These are phyloP conservation scores for Chiloscyllium plagiosum DNA, from an alignment of 2,113 vertebrate species.

Conservation along the genomic window DNA sequence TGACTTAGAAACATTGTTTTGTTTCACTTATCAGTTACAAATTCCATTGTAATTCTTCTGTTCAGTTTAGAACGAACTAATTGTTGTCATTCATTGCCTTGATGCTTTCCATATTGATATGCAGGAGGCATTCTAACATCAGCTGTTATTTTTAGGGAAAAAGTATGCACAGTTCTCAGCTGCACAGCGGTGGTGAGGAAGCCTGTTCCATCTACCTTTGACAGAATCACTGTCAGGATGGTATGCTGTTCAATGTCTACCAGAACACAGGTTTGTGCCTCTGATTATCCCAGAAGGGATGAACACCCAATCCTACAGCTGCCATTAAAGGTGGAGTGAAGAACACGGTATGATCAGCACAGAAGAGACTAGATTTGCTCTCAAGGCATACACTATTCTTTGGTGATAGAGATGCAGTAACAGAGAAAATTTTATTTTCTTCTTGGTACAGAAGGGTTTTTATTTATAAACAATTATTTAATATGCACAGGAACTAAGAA, in stretches of 20 bases:
- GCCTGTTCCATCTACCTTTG: not conserved
- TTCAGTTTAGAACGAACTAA: not conserved
- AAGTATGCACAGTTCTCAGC: not conserved
- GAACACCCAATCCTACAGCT: not conserved
- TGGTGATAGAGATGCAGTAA: not conserved
- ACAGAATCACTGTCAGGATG: not conserved
- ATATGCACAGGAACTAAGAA: not conserved
- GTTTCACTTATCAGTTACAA: not conserved
- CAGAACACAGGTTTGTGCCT: not conserved
- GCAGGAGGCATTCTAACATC: not conserved
- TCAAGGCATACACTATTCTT: not conserved
- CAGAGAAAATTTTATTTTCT: conserved; percentile 1
- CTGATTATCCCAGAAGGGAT: not conserved
- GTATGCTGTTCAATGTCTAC: not conserved
- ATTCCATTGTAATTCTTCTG: conserved; percentile 28
- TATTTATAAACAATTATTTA: not conserved
- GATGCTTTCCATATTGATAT: not conserved
- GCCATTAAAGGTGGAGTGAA: not conserved
- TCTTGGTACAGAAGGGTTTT: not conserved
- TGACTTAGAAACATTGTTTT: conserved; percentile 19
- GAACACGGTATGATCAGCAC: not conserved
- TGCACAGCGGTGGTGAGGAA: not conserved
- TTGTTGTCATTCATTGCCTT: not conserved
- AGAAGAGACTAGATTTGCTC: not conserved
- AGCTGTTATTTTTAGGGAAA: not conserved